Base-by-base conservation (phyloP, 2,888 invertebrate genomes). In the Cacoxenus indagator region DNA sequence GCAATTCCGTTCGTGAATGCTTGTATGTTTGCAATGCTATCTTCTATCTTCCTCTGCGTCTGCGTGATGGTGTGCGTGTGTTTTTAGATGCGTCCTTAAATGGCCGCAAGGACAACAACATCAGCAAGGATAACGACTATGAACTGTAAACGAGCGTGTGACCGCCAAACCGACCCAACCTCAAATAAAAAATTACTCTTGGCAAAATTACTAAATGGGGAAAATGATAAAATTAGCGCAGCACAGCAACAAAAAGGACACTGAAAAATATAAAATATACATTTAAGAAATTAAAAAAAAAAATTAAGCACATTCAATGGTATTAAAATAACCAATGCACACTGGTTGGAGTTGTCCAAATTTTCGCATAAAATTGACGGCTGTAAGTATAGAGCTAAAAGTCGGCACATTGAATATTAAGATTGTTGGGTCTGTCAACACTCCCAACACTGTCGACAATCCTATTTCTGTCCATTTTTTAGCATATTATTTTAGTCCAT, bases 61-160 rank as follows among this genome's bases (percentile, higher is more conserved):
- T 55, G 57, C 24, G 62, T 65, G 61, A 37, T 27, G 59, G 57
- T 46, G 57, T 26, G 51, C 26, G 45, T 22, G 43, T 29, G 4
- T 62, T 48, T 37, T 43, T 17, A 24, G 17, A 37, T 45, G n/a
- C n/a, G n/a, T n/a, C 72, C 57, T 69, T 73, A 51, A 51, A 22
- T 51, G 51, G 19, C 51, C 51, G 51, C 51, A 22, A 22, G 51
- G 14, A 31, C 57, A 59, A 59, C 2, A 59, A 17, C n/a, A 59
- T 26, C 19, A 37, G 19, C 31, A 19, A 59, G 22, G 17, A 22
- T 19, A 31, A 31, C 17, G 22, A 22, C 19, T 19, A 51, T 19
- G 22, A 51, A 19, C 51, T 51, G 51, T 11, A 19, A 51, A 22
- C 19, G 51, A 51, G 51, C 51, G 9, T 8, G 51, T 22, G 22